These are phyloP conservation scores for Synergus laeviventris DNA, from an alignment of 2,888 invertebrate species.

Conservation along the genomic window DNA sequence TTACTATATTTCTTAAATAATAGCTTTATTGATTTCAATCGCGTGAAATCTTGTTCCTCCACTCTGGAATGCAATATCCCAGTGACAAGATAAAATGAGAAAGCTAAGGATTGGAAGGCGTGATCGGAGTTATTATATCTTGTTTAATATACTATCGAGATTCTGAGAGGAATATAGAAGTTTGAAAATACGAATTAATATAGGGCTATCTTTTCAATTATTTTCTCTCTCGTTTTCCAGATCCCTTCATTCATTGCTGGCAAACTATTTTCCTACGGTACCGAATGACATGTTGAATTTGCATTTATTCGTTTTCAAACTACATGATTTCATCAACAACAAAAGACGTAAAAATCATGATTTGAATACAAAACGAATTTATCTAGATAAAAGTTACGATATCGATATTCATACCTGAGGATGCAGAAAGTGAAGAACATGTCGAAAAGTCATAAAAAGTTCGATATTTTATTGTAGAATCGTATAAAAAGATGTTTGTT, in stretches of 20 bases:
- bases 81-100: neutral
- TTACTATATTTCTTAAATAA: neutral
- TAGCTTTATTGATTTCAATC: neutral
- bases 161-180: no score
- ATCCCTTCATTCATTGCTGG: neutral
- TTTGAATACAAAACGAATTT: neutral
- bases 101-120: neutral
- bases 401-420: neutral
- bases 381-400: neutral
- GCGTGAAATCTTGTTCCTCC: neutral
- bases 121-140: no score
- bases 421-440: neutral
- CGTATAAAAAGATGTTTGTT: neutral
- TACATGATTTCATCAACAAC: no score
- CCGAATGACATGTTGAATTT: slow-evolving; percentile 11
- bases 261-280: slow-evolving; percentile 7
- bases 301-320: neutral
- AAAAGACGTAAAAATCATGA: neutral
- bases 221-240: neutral
- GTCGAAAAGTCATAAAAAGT: neutral
- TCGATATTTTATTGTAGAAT: neutral
- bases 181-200: no score
- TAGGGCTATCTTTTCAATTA: neutral
- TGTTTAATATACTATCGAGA: no score
- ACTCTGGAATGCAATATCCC: neutral